phyloP scores from a whole-genome alignment of 1,140 invertebrate genomes.

The Hylyphantes graminicola region DNA sequence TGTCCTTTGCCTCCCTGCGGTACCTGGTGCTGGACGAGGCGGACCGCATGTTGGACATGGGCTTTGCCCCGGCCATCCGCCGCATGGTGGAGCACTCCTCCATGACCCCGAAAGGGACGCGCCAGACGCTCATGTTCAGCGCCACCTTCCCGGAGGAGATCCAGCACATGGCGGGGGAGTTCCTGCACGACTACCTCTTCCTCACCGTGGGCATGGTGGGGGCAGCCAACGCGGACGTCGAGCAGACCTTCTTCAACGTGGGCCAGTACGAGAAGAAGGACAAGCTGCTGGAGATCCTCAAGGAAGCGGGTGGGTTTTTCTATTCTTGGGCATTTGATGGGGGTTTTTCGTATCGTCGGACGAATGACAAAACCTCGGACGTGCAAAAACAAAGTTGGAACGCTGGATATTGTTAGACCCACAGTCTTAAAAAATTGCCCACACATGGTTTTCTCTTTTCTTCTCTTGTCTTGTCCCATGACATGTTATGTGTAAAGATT shows the following conservation, averaged over 20 bases:
- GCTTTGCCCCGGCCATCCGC: constrained; percentile 71
- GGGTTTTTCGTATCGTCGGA: no score
- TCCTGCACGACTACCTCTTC: constrained; percentile 81
- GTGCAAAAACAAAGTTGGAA: no score
- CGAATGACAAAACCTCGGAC: no score
- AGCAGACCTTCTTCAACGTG: constrained; percentile 84
- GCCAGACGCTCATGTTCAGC: constrained; percentile 68
- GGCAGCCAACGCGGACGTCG: constrained; percentile 89
- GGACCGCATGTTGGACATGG: constrained; percentile 74
- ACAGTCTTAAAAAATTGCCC: no score
- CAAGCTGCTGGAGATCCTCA: constrained; percentile 78
- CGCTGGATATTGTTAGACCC: no score
- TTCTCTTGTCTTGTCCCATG: no score
- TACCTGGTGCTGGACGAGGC: constrained; percentile 72
- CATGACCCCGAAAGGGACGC: constrained; percentile 74
- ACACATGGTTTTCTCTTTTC: no score
- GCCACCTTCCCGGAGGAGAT: constrained; percentile 73
- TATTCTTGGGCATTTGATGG: no score
- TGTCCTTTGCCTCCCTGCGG: constrained; percentile 70
- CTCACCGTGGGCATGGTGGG: constrained; percentile 88
- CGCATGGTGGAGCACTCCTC: constrained; percentile 67
- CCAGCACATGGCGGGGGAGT: constrained; percentile 69
- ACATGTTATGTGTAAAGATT: no score
- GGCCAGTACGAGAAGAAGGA: constrained; percentile 78
- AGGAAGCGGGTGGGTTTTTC: constrained; percentile 70